These are phyloP conservation scores for Ornithoptera alexandrae DNA, from an alignment of 2,888 invertebrate species.

Conservation along the genomic window DNA sequence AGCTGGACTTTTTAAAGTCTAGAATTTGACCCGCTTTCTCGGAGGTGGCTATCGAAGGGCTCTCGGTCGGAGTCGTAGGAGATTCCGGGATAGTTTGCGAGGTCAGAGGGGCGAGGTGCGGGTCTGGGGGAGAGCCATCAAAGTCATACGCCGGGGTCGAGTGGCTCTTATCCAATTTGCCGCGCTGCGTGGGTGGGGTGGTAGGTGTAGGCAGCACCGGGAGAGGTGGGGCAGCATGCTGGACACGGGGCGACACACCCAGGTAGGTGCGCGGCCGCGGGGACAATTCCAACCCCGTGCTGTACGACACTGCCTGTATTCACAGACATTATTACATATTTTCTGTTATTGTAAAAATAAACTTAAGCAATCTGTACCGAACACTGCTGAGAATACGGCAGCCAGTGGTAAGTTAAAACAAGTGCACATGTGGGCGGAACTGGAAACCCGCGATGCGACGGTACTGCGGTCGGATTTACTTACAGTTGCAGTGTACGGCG, in stretches of 20 bases:
- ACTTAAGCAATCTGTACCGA: no score
- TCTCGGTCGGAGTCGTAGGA: slow-evolving; percentile 58
- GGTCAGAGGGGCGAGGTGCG: slow-evolving; percentile 40
- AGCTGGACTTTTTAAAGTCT: slow-evolving; percentile 65
- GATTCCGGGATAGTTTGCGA: slow-evolving; percentile 63
- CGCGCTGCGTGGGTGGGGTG: slow-evolving; percentile 39
- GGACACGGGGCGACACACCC: slow-evolving; percentile 59
- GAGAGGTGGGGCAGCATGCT: slow-evolving; percentile 14
- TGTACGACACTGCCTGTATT: slow-evolving; percentile 84
- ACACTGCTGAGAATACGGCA: no score
- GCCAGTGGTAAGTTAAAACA: no score
- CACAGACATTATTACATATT: background rate
- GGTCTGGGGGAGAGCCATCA: slow-evolving; percentile 49
- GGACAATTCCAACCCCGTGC: slow-evolving; percentile 85
- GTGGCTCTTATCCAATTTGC: slow-evolving; percentile 87
- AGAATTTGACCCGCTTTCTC: slow-evolving; percentile 66
- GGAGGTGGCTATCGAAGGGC: slow-evolving; percentile 77
- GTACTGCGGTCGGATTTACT: no score
- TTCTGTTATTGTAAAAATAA: no score
- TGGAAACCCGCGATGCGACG: no score
- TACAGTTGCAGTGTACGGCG: no score
- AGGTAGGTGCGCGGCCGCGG: slow-evolving; percentile 84
- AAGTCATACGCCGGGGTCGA: slow-evolving; percentile 91
- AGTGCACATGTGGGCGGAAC: no score
- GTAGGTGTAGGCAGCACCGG: slow-evolving; percentile 7